These are phyloP conservation scores for Linurgus olivaceus DNA, from an alignment of 2,797 vertebrate genomes.

Conservation along the genomic window DNA sequence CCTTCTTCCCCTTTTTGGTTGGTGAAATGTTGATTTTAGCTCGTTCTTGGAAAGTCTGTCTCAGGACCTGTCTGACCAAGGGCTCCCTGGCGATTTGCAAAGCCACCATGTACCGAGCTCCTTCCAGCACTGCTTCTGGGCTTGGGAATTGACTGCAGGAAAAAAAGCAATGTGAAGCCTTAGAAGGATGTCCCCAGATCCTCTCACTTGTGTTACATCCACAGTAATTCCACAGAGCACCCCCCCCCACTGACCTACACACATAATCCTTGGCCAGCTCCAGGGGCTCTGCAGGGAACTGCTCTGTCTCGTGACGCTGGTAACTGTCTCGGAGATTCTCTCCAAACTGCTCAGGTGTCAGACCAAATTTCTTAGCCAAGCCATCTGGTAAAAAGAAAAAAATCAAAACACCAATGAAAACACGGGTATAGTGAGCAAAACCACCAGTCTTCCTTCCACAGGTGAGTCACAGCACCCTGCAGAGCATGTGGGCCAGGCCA, in stretches of 20 bases:
- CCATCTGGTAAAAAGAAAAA: constrained; percentile 78
- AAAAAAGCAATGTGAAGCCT: not conserved
- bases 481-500: not conserved
- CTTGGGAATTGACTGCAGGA: constrained; percentile 86
- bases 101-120: constrained; percentile 98
- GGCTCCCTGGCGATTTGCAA: constrained; percentile 97
- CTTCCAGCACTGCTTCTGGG: constrained; percentile 92
- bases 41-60: constrained; percentile 97
- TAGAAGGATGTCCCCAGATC: not conserved
- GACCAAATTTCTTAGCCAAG: constrained; percentile 95
- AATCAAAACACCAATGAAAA: not conserved
- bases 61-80: constrained; percentile 93
- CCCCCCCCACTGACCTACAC: constrained; percentile 80
- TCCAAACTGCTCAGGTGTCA: constrained; percentile 98
- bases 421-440: not conserved
- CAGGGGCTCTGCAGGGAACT: constrained; percentile 95
- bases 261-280: constrained; percentile 98
- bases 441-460: not conserved
- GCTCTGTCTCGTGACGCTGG: constrained; percentile 96
- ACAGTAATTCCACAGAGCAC: accelerated
- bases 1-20: constrained; percentile 98
- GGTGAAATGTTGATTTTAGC: constrained; percentile 96
- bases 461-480: not conserved
- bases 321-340: constrained; percentile 98
- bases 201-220: not conserved